Evolutionary conservation across 2,797 vertebrate genomes (phyloP).

Genomic region (Coregonus suidteri): DNA sequence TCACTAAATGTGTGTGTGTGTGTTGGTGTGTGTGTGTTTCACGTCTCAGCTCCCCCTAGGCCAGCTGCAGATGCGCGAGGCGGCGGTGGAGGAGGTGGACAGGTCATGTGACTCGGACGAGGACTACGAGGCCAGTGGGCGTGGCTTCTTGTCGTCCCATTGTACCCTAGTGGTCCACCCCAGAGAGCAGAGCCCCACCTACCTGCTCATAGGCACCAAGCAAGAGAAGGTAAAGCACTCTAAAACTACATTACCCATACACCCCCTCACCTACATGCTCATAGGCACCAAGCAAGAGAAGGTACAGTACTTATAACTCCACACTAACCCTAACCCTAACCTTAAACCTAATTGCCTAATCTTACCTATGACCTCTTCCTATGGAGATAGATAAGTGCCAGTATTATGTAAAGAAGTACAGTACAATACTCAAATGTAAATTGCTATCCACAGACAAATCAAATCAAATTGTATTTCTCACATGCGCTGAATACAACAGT

Average conservation of each 20-base stretch:
- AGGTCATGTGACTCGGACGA: constrained; percentile 94
- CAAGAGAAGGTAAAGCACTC: constrained; percentile 86
- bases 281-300: constrained; percentile 94
- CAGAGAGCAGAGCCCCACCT: constrained; percentile 90
- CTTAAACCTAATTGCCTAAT: no score
- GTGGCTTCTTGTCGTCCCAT: constrained; percentile 88
- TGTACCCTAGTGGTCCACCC: constrained; percentile 90
- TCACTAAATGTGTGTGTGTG: background rate
- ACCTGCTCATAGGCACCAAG: constrained; percentile 92
- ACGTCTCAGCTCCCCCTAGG: constrained; percentile 84
- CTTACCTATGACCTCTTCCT: background rate
- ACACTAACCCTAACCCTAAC: background rate
- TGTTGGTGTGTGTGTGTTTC: background rate
- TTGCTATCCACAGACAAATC: background rate
- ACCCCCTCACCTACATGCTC: constrained; percentile 56
- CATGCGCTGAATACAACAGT: no score
- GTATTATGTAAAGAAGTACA: background rate
- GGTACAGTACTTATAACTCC: constrained; percentile 63
- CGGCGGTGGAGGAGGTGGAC: constrained; percentile 88
- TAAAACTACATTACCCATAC: background rate
- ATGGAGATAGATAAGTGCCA: background rate
- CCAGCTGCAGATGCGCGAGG: constrained; percentile 81
- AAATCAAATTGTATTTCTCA: no score
- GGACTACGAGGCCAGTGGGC: constrained; percentile 87
- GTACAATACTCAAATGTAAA: background rate